phyloP scores from a whole-genome alignment of 1,140 invertebrate genomes.

The Lysiphlebus fabarum region DNA sequence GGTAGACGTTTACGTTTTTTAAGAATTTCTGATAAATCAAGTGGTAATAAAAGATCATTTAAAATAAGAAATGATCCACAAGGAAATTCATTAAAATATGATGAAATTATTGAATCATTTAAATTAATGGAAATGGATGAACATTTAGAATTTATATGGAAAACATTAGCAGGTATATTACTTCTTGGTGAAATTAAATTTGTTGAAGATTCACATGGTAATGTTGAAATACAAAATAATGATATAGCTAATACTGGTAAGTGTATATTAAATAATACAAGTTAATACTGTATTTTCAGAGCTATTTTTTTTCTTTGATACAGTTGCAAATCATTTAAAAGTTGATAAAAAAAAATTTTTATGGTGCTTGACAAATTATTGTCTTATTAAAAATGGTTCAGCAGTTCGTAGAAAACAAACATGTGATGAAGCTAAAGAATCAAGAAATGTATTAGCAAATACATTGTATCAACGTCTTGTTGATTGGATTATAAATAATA shows the following conservation, averaged over 20 bases:
- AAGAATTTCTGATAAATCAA: conserved; percentile 58
- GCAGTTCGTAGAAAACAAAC: conserved; percentile 74
- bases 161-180: conserved; percentile 73
- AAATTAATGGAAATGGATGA: conserved; percentile 72
- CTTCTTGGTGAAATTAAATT: conserved; percentile 81
- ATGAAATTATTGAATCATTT: conserved; percentile 62
- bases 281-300: conserved; percentile 65
- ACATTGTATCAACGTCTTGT: conserved; percentile 78
- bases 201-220: conserved; percentile 62
- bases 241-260: conserved; percentile 66
- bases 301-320: conserved; percentile 31
- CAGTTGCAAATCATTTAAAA: conserved; percentile 71
- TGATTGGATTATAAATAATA: conserved; percentile 82
- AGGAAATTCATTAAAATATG: conserved; percentile 61
- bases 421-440: conserved; percentile 70
- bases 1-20: conserved; percentile 78
- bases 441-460: conserved; percentile 74
- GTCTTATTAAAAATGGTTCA: conserved; percentile 75
- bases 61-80: conserved; percentile 61
- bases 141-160: conserved; percentile 70
- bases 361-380: conserved; percentile 84
- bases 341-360: conserved; percentile 78
- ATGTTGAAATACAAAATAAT: conserved; percentile 69
- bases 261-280: conserved; percentile 40
- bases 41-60: conserved; percentile 49